Percentiles rank a stretch among this genome's conserved stretches.
phyloP scores from a whole-genome alignment of 2,797 vertebrate species.

The Pangasius mekongensis region DNA sequence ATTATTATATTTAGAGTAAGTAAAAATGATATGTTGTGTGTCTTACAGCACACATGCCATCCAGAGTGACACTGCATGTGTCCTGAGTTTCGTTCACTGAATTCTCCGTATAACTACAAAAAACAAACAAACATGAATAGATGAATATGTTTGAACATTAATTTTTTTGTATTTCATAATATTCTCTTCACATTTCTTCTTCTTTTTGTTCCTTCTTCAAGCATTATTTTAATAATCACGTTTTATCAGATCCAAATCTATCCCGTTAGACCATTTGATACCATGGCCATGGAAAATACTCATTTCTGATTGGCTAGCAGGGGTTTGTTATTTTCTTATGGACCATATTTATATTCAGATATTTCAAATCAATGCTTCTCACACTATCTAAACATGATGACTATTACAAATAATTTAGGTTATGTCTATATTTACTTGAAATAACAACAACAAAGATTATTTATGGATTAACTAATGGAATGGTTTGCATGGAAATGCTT shows the following conservation, averaged over 20 bases:
- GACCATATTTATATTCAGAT: not conserved
- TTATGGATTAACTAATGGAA: not conserved
- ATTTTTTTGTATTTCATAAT: not conserved
- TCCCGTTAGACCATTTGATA: not conserved
- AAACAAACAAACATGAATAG: not conserved
- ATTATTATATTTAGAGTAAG: not conserved
- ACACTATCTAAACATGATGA: not conserved
- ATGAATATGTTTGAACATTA: not conserved
- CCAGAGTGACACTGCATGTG: constrained; percentile 70
- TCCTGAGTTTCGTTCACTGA: constrained; percentile 60
- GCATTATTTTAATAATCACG: not conserved
- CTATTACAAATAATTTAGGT: not conserved
- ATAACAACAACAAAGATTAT: not conserved
- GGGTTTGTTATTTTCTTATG: not conserved
- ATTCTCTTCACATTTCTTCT: not conserved
- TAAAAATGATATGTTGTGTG: not conserved
- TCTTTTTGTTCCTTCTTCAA: not conserved
- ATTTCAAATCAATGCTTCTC: not conserved
- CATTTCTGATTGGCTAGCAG: not conserved
- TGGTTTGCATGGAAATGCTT: not conserved
- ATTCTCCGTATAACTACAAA: constrained; percentile 19
- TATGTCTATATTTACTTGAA: not conserved
- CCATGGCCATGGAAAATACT: not conserved
- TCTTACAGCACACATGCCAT: constrained; percentile 72
- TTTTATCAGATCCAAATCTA: not conserved